These are phyloP conservation scores for Cyrtodaria siliqua DNA, from an alignment of 2,888 invertebrate genomes.

Conservation along the genomic window DNA sequence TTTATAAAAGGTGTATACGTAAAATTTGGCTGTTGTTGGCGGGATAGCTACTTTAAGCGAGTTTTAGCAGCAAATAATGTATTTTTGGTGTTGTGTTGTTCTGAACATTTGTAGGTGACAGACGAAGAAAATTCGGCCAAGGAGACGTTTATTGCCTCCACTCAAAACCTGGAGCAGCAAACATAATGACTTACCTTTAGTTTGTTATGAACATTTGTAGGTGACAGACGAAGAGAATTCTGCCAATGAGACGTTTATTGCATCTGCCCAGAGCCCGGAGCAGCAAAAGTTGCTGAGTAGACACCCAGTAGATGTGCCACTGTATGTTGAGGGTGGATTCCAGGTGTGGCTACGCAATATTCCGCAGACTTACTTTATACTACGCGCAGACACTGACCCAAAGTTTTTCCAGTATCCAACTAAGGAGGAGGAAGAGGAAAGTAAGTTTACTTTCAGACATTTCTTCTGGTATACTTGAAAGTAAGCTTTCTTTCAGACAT, in stretches of 20 bases:
- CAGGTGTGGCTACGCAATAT: conserved; percentile 92
- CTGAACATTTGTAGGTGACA: no score
- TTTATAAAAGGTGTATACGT: no score
- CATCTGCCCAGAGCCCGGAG: conserved; percentile 93
- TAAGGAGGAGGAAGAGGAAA: conserved; percentile 56
- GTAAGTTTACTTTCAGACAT: conserved; percentile 6
- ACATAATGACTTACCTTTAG: no score
- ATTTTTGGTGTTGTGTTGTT: no score
- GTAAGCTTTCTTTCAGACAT: no score
- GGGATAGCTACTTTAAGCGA: no score
- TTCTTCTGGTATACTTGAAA: no score
- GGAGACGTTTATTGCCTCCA: conserved; percentile 97
- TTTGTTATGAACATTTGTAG: conserved; percentile 65
- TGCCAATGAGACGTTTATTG: conserved; percentile 95
- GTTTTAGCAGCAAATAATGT: no score
- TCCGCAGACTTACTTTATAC: conserved; percentile 93
- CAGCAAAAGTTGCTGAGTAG: conserved; percentile 91
- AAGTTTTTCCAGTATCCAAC: conserved; percentile 46
- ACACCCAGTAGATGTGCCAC: conserved; percentile 89
- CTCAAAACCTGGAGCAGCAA: conserved; percentile 92
- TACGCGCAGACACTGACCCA: conserved; percentile 90
- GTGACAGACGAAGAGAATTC: conserved; percentile 91
- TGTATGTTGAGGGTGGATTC: conserved; percentile 95
- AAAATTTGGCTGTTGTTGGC: no score
- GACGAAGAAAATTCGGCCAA: conserved; percentile 91